Evolutionary conservation across 2,888 invertebrate species (phyloP).

Genomic region (Phorcus lineatus): DNA sequence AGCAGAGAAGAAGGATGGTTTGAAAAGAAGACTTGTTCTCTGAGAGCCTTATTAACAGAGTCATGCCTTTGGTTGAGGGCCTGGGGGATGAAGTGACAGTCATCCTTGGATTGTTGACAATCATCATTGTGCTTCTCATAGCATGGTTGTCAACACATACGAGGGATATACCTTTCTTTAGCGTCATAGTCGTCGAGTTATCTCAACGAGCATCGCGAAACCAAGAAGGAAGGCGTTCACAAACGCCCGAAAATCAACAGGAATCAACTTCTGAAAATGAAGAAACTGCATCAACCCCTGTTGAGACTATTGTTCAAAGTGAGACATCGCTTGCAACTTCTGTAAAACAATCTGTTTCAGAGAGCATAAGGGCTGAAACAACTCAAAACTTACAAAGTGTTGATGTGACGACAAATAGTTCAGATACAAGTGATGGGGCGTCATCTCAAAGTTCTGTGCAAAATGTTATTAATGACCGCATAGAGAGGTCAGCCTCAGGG

Average conservation of each 20-base stretch:
- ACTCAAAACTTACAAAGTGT: not conserved
- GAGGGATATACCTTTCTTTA: conserved; percentile 79
- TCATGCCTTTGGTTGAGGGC: conserved; percentile 83
- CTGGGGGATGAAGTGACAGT: conserved; percentile 89
- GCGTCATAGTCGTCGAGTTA: conserved; percentile 66
- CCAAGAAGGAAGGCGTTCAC: not conserved
- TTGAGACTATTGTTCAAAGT: not conserved
- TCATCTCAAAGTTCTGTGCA: too few relatives aligned
- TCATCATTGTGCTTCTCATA: conserved; percentile 79
- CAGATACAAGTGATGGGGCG: too few relatives aligned
- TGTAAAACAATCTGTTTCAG: not conserved
- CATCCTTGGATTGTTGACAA: conserved; percentile 81
- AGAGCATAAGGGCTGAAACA: not conserved
- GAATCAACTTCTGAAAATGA: not conserved
- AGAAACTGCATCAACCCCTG: not conserved
- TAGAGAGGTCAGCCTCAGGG: too few relatives aligned
- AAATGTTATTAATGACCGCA: too few relatives aligned
- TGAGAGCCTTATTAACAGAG: not conserved
- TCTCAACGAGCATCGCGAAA: conserved; percentile 40
- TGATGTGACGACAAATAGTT: not conserved
- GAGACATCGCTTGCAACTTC: not conserved
- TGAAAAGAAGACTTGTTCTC: not conserved
- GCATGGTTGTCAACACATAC: conserved; percentile 89
- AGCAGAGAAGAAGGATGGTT: not conserved
- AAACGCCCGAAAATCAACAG: not conserved